Conservation (phyloP, 2,888 invertebrate genomes). For the Eupithecia centaureata region DNA sequence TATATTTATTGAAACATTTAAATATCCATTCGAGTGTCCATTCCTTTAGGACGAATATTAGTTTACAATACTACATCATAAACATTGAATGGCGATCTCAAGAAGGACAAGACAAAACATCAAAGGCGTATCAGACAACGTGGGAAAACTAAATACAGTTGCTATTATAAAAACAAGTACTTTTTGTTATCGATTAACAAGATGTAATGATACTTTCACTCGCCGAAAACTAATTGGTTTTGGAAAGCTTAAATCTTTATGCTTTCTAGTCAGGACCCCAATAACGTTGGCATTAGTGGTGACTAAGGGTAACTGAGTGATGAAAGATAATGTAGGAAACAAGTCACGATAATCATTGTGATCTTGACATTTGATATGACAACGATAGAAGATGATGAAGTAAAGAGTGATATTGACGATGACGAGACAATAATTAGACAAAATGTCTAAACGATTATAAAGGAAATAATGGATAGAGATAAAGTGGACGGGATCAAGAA, state of each 20-base stretch:
- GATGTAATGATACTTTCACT: slow-evolving; percentile 40
- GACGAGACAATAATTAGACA: neutral
- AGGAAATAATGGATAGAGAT: neutral
- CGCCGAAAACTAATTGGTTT: slow-evolving; percentile 41
- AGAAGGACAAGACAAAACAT: neutral
- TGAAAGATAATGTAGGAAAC: neutral
- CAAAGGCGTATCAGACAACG: neutral
- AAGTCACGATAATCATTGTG: neutral
- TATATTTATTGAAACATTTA: neutral
- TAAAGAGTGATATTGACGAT: neutral
- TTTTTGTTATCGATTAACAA: slow-evolving; percentile 40
- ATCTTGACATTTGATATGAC: neutral
- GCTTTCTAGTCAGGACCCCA: slow-evolving; percentile 42
- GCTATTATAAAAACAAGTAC: slow-evolving; percentile 15
- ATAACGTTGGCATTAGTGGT: slow-evolving; percentile 23
- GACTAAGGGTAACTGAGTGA: neutral
- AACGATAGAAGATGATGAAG: neutral
- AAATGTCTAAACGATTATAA: neutral
- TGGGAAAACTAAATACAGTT: slow-evolving; percentile 11
- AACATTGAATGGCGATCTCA: neutral
- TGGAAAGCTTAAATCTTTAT: slow-evolving; percentile 42
- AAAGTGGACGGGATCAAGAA: neutral
- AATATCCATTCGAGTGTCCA: neutral
- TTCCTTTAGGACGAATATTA: neutral
- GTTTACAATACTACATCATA: neutral